These are phyloP conservation scores for Cephus nigrinus DNA, from an alignment of 2,888 invertebrate species.

Conservation along the genomic window DNA sequence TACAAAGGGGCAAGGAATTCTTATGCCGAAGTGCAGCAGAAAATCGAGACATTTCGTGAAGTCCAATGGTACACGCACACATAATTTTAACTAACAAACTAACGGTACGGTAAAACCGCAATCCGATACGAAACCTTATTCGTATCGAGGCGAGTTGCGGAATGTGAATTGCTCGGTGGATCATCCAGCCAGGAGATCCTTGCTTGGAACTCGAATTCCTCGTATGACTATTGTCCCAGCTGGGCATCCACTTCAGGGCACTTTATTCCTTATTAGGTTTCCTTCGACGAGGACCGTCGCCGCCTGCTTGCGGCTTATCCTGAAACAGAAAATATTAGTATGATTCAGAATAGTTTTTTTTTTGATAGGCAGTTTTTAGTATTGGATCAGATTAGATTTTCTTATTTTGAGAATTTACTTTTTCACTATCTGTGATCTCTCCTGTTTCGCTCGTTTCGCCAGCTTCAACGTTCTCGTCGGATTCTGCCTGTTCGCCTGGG, in stretches of 20 bases:
- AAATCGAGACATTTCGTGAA: background rate
- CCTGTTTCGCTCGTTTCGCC: conserved; percentile 48
- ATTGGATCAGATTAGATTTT: conserved; percentile 7
- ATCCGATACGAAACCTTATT: background rate
- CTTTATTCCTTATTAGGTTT: conserved; percentile 61
- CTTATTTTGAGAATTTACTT: conserved; percentile 39
- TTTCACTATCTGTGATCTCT: conserved; percentile 47
- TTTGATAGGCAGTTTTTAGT: conserved; percentile 5
- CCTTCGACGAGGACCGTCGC: conserved; percentile 62
- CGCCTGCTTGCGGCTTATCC: conserved; percentile 44
- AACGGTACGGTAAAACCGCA: background rate
- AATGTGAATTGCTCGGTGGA: background rate
- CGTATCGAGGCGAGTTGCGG: background rate
- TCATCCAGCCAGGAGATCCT: background rate
- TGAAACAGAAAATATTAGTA: conserved; percentile 18
- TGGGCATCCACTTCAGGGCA: background rate
- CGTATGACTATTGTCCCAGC: background rate
- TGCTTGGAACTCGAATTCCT: background rate
- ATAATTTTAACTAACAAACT: background rate
- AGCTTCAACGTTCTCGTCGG: conserved; percentile 46
- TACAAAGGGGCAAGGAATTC: background rate
- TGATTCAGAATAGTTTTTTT: background rate
- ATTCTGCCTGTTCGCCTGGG: conserved; percentile 59
- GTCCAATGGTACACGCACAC: background rate
- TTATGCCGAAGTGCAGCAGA: background rate